Conservation (phyloP, 2,113 vertebrate species). For the Eudyptes chrysolophus region DNA sequence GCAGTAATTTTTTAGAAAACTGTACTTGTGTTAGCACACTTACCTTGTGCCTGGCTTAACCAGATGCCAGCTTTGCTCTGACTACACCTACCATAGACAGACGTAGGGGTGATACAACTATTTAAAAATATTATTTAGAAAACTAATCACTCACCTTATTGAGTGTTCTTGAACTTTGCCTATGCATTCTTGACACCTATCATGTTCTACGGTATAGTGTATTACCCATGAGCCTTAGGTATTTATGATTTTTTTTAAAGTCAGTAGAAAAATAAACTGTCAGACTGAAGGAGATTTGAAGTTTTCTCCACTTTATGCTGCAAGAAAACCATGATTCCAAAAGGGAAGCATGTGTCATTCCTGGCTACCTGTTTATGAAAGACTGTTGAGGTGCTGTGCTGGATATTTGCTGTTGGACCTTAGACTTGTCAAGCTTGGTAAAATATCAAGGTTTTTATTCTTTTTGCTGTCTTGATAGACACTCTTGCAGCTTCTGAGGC, state of each 20-base stretch:
- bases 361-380: background rate
- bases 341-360: background rate
- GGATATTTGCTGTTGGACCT: background rate
- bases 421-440: background rate
- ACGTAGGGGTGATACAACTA: background rate
- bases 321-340: background rate
- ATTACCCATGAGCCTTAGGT: background rate
- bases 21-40: background rate
- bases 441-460: background rate
- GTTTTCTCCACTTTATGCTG: background rate
- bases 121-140: background rate
- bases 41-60: background rate
- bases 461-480: background rate
- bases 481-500: background rate
- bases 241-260: background rate
- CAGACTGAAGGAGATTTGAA: background rate
- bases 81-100: background rate
- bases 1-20: background rate
- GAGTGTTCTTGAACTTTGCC: background rate
- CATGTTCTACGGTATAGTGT: accelerated
- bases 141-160: background rate
- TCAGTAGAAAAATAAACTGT: background rate
- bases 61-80: background rate
- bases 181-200: accelerated
- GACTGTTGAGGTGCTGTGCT: background rate